Conservation (phyloP, 37 sponge, comb jelly and placozoan genomes). For the Aplysina aerophoba region DNA sequence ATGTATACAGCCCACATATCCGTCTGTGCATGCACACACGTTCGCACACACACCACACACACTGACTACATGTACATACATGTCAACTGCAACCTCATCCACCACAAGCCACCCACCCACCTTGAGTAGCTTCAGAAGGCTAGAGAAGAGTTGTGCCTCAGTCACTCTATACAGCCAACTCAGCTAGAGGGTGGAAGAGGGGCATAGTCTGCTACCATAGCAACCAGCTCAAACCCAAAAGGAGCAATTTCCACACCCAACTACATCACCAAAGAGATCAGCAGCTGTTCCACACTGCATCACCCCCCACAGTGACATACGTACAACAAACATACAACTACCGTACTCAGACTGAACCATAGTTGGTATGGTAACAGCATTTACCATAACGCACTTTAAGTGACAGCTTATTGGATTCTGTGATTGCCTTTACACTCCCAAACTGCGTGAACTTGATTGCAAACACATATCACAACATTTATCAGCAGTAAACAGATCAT, state of each 20-base stretch:
- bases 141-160: conserved; percentile 47
- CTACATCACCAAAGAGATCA: too few relatives aligned
- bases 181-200: conserved; percentile 24
- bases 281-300: background rate
- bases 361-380: too few relatives aligned
- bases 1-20: too few relatives aligned
- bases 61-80: background rate
- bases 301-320: background rate
- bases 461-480: too few relatives aligned
- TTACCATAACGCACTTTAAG: too few relatives aligned
- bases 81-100: background rate
- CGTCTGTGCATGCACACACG: background rate
- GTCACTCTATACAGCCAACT: conserved; percentile 76
- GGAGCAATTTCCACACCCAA: too few relatives aligned
- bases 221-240: too few relatives aligned
- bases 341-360: background rate
- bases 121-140: conserved; percentile 60
- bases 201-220: too few relatives aligned
- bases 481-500: too few relatives aligned
- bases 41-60: background rate
- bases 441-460: too few relatives aligned
- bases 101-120: background rate
- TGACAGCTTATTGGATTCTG: too few relatives aligned
- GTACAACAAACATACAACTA: background rate
- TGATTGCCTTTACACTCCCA: too few relatives aligned